Evolutionary conservation across 1,140 invertebrate genomes (phyloP).

Genomic region (Apis laboriosa): DNA sequence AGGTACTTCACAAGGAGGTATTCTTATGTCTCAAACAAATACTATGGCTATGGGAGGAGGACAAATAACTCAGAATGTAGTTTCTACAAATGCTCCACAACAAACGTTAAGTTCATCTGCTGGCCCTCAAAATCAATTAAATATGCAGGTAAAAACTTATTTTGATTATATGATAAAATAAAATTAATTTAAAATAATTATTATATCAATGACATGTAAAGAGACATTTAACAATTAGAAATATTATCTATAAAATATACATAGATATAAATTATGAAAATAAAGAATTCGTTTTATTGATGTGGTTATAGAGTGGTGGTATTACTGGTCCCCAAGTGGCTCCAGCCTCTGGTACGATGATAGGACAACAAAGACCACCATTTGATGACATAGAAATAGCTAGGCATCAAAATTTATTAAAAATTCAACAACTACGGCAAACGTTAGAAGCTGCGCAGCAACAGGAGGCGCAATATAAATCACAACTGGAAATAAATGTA

Average conservation of each 20-base stretch:
- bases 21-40: conserved; percentile 84
- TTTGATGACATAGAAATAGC: conserved; percentile 83
- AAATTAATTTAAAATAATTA: background rate
- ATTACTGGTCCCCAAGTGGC: conserved; percentile 71
- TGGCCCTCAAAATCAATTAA: conserved; percentile 80
- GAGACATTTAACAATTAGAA: background rate
- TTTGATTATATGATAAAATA: background rate
- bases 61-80: conserved; percentile 83
- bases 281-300: conserved; percentile 28
- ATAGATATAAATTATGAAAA: background rate
- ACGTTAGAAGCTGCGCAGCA: conserved; percentile 88
- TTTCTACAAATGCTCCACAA: conserved; percentile 76
- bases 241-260: background rate
- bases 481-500: conserved; percentile 84
- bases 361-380: conserved; percentile 79
- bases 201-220: background rate
- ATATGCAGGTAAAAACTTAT: conserved; percentile 71
- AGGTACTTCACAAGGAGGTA: conserved; percentile 80
- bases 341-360: conserved; percentile 71
- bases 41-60: conserved; percentile 84
- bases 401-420: conserved; percentile 86
- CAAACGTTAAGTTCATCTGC: conserved; percentile 74
- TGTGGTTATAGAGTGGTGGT: conserved; percentile 51
- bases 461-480: conserved; percentile 89
- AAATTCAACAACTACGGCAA: conserved; percentile 86